Conservation (phyloP, 1,140 invertebrate species). For the Drosophila arawakana region DNA sequence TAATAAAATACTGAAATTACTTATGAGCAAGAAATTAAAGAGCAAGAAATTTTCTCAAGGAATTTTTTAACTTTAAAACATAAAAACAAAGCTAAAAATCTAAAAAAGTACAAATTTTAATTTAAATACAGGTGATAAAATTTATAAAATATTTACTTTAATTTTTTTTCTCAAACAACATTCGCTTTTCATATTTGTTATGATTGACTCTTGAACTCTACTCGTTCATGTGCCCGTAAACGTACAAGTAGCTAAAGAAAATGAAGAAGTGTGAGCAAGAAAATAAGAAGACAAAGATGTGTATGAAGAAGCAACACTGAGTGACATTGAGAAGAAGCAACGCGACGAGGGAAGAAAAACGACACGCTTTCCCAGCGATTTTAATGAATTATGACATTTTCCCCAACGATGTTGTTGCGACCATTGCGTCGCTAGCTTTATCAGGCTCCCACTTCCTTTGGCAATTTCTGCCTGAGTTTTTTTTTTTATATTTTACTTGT, state of each 20-base stretch:
- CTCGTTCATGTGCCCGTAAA: background rate
- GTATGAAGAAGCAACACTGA: conserved; percentile 22
- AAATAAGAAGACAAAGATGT: background rate
- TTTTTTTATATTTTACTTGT: conserved; percentile 11
- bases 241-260: background rate
- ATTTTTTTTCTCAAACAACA: background rate
- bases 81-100: background rate
- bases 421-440: conserved; percentile 43
- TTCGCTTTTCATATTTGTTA: background rate
- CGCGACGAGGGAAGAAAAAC: conserved; percentile 42
- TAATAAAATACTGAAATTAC: background rate
- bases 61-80: background rate
- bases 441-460: conserved; percentile 45
- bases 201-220: conserved; percentile 10
- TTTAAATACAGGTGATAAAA: background rate
- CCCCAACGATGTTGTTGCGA: conserved; percentile 27
- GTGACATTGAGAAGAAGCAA: conserved; percentile 48
- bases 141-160: background rate
- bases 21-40: background rate
- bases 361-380: conserved; percentile 66
- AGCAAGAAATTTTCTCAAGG: no score
- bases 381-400: conserved; percentile 82
- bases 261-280: background rate
- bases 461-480: conserved; percentile 29
- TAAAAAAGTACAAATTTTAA: background rate